phyloP scores from a whole-genome alignment of 1,140 invertebrate genomes.

The Chrysomallon squamiferum region DNA sequence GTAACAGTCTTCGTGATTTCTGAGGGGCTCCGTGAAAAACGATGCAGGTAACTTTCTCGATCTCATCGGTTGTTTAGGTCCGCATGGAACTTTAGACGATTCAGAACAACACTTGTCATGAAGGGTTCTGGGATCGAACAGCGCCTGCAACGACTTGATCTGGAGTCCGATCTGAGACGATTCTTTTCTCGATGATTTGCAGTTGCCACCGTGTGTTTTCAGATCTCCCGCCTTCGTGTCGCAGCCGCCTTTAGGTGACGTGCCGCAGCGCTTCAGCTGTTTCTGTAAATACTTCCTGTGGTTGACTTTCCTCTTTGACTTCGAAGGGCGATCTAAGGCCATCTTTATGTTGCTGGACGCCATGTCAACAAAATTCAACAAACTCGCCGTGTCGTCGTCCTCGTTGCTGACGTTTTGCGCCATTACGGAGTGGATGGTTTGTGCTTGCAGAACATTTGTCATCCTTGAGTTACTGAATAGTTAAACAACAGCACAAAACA shows the following conservation, averaged over 20 bases:
- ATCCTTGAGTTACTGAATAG: not conserved
- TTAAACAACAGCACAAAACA: not conserved
- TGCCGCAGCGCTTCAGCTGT: slow-evolving; percentile 49
- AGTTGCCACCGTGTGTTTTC: not conserved
- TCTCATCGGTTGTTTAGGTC: slow-evolving; percentile 38
- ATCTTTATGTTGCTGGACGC: slow-evolving; percentile 53
- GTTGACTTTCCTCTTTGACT: slow-evolving; percentile 56
- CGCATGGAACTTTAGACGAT: not conserved
- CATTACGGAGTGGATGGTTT: not conserved
- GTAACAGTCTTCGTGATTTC: not conserved
- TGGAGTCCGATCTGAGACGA: slow-evolving; percentile 49
- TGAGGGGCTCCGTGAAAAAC: slow-evolving; percentile 50
- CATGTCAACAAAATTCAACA: slow-evolving; percentile 53
- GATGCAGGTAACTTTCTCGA: slow-evolving; percentile 53
- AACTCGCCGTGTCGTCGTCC: slow-evolving; percentile 33
- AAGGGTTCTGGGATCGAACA: slow-evolving; percentile 55
- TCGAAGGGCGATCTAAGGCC: slow-evolving; percentile 46
- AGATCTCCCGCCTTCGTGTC: not conserved
- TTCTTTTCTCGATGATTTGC: slow-evolving; percentile 33
- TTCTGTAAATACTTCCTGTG: slow-evolving; percentile 60
- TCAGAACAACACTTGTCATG: slow-evolving; percentile 50
- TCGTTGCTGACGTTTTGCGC: not conserved
- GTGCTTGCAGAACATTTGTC: not conserved
- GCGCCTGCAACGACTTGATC: slow-evolving; percentile 54
- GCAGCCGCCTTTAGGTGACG: slow-evolving; percentile 10